Conservation (phyloP, 2,113 vertebrate genomes). For the Tenrec ecaudatus region DNA sequence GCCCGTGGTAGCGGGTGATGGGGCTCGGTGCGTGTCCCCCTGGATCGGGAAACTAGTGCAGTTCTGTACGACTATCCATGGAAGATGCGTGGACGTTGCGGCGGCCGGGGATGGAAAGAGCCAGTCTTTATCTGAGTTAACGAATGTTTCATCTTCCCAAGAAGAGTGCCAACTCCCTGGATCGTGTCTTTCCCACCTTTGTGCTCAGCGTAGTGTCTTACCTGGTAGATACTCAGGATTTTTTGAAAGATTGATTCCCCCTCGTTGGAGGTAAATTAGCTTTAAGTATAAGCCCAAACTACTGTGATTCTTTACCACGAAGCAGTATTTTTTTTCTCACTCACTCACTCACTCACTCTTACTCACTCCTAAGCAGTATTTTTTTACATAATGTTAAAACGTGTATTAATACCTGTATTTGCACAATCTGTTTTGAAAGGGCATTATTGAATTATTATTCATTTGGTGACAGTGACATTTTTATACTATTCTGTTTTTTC, state of each 20-base stretch:
- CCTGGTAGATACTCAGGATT: not conserved
- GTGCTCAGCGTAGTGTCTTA: not conserved
- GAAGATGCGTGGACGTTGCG: too few species aligned
- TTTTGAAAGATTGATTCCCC: not conserved
- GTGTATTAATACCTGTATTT: not conserved
- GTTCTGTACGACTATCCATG: too few species aligned
- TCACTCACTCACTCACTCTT: too few species aligned
- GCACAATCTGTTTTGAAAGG: slow-evolving; percentile 4
- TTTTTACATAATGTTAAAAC: not conserved
- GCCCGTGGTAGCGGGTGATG: too few species aligned
- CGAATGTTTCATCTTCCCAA: not conserved
- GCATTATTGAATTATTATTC: not conserved
- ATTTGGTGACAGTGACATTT: not conserved
- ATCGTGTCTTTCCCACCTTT: not conserved
- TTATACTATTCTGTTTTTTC: not conserved
- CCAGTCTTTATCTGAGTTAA: not conserved
- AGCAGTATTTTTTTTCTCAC: slow-evolving; percentile 11
- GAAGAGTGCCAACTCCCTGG: not conserved
- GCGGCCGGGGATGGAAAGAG: too few species aligned
- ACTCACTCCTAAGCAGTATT: not conserved
- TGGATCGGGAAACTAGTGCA: too few species aligned
- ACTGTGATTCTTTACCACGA: not conserved
- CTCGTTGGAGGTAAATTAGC: not conserved
- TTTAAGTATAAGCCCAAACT: not conserved
- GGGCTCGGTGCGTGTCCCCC: too few species aligned